phyloP scores from a whole-genome alignment of 1,140 invertebrate genomes.

The Acyrthosiphon pisum region DNA sequence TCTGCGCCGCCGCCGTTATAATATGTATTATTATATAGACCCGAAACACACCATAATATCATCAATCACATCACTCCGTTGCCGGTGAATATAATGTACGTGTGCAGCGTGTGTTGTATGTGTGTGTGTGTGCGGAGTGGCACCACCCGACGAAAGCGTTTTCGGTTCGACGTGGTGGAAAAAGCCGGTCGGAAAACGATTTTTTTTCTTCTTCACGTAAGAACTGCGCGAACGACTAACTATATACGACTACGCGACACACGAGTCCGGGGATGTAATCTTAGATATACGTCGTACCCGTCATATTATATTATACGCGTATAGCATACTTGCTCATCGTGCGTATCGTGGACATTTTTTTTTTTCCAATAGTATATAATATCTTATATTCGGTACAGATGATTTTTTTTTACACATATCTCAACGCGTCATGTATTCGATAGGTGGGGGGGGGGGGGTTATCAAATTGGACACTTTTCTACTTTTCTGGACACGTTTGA shows the following conservation, averaged over 20 bases:
- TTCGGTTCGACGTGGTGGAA: neutral
- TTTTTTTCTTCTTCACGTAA: neutral
- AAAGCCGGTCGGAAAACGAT: neutral
- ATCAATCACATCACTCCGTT: conserved; percentile 31
- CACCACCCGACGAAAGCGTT: neutral
- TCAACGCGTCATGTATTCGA: too few species aligned
- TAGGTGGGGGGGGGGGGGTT: too few species aligned
- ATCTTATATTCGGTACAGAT: neutral
- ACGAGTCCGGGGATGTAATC: neutral
- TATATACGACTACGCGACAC: neutral
- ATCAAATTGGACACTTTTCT: conserved; percentile 5
- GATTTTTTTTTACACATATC: neutral
- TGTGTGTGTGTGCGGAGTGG: neutral
- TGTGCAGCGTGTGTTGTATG: neutral
- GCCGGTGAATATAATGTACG: neutral
- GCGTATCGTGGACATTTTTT: neutral
- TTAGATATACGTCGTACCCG: neutral
- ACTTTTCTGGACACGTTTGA: neutral
- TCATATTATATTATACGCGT: neutral
- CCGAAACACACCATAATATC: conserved; percentile 15
- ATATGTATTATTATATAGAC: conserved; percentile 6
- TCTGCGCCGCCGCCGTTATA: neutral
- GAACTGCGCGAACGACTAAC: neutral
- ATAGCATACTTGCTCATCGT: neutral
- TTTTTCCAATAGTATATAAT: neutral